phyloP scores from a whole-genome alignment of 2,797 vertebrate species.

The Hydrocynus forskahlii region DNA sequence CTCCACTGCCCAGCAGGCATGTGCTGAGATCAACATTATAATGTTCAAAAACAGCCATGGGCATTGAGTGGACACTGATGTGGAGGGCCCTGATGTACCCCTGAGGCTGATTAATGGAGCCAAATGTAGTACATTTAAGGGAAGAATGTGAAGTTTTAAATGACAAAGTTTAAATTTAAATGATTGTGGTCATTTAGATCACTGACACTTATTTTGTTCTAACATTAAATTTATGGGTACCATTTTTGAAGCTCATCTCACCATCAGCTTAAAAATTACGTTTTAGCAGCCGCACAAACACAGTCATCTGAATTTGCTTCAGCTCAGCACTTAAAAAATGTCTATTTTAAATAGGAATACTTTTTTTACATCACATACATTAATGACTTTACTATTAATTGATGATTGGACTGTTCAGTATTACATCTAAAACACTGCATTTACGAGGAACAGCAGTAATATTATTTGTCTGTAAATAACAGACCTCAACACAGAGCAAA shows the following conservation, averaged over 20 bases:
- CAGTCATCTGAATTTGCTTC: too few relatives aligned
- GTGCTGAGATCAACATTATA: constrained; percentile 84
- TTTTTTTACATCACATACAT: neutral
- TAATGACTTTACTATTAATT: neutral
- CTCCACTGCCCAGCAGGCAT: constrained; percentile 78
- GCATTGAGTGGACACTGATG: constrained; percentile 54
- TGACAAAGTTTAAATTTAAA: neutral
- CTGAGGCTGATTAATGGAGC: constrained; percentile 3
- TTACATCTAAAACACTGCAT: constrained; percentile 14
- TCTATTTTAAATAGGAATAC: neutral
- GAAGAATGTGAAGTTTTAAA: neutral
- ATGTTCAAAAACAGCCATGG: constrained; percentile 77
- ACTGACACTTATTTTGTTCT: neutral
- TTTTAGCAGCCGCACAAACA: neutral
- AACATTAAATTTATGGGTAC: neutral
- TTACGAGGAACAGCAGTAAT: neutral
- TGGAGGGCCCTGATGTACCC: constrained; percentile 25
- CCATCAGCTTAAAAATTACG: neutral
- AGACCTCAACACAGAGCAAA: neutral
- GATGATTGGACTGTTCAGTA: constrained; percentile 4
- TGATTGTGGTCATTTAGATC: neutral
- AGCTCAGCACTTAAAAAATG: neutral
- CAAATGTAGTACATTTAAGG: constrained; percentile 35
- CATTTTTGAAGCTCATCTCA: neutral
- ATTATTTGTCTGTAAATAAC: neutral